Base-by-base conservation (phyloP, 2,888 invertebrate species). In the Lasioglossum pauxillum region DNA sequence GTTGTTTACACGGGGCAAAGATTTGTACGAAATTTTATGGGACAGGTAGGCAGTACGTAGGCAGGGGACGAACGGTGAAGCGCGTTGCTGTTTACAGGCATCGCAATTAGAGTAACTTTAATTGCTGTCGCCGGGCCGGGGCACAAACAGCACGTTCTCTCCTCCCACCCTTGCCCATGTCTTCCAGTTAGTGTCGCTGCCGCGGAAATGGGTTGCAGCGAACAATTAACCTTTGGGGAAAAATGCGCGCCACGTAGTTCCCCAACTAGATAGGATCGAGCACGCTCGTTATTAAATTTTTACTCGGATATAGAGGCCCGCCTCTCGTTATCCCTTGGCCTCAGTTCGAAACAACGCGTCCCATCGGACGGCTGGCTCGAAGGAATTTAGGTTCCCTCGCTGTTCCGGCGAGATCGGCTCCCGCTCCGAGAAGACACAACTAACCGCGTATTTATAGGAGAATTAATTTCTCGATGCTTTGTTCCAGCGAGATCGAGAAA, bases 41-140 rank as follows among this genome's bases (percentile, higher is more conserved):
- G 71, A 64, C 64, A 64, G 31, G 64, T 27, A 19, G 31, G 5
- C 12, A 64, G 5, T n/a, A 64, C 31, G 67, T 8, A 67, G 64
- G 35, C 0, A 67, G 35, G 67, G 67, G 38, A 10, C 27, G 41
- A n/a, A 38, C 16, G 44, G 73, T 57, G n/a, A 41, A 75, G 35
- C 69, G 71, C 69, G 81, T 57, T 41, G 73, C 83, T 81, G 85
- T 84, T 86, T 86, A 84, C 84, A 71, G 72, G 72, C 60, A 75
- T 81, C 38, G 86, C 86, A 86, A 86, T 86, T 86, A 86, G 78
- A 81, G 81, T 85, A 86, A 86, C 71, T 85, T 86, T 86, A 86
- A 86, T 86, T 78, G 81, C 81, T 73, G 75, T 82, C 80, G 76
- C 69, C 64, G n/a, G 67, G 27, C 69, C 44, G 72, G 64, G 75